Evolutionary conservation across 2,888 invertebrate species (phyloP).

Genomic region (Pteria penguin): DNA sequence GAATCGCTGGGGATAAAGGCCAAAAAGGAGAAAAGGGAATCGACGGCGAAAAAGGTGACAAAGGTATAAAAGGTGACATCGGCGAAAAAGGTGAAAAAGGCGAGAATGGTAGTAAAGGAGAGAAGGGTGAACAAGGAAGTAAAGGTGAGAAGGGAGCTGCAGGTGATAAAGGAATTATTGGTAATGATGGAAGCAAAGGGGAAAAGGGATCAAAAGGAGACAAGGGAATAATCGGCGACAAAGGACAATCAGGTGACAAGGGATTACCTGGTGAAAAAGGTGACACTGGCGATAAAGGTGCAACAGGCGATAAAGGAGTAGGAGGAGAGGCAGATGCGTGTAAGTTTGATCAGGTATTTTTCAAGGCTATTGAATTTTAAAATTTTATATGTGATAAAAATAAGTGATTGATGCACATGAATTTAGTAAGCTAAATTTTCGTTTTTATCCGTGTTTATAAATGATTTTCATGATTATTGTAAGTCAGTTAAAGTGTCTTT

Average conservation of each 20-base stretch:
- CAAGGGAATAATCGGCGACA: not conserved
- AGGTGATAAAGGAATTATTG: not conserved
- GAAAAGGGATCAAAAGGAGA: conserved; percentile 7
- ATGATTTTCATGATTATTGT: too few relatives aligned
- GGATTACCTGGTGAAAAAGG: not conserved
- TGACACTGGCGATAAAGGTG: not conserved
- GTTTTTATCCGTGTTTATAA: too few relatives aligned
- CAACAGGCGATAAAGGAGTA: not conserved
- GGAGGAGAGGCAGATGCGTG: not conserved
- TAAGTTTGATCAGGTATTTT: too few relatives aligned
- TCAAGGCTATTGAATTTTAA: too few relatives aligned
- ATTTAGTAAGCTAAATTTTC: too few relatives aligned
- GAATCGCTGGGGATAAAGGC: conserved; percentile 5
- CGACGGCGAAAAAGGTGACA: not conserved
- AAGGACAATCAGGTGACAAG: not conserved
- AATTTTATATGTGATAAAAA: too few relatives aligned
- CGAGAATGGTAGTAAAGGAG: not conserved
- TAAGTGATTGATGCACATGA: too few relatives aligned
- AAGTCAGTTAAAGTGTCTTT: too few relatives aligned
- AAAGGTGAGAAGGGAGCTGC: not conserved
- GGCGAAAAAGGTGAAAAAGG: not conserved
- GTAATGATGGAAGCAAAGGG: not conserved
- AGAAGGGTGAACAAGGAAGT: not conserved
- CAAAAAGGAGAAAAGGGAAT: not conserved
- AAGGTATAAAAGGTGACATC: not conserved